Conservation (phyloP, 2,888 invertebrate genomes). For the Notocelia uddmanniana region DNA sequence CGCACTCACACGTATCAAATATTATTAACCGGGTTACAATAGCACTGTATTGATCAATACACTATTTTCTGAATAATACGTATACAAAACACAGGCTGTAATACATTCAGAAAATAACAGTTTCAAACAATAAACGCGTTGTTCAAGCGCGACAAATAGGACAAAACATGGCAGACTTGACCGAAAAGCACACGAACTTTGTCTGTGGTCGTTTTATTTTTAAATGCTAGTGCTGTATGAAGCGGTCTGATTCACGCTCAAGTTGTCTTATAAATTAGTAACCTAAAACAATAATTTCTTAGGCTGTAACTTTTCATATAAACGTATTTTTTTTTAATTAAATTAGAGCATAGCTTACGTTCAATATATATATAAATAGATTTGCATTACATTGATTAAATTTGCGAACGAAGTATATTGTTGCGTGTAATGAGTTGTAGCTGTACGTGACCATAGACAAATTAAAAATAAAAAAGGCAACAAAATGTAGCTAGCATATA, state of each 20-base stretch:
- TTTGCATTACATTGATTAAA: not conserved
- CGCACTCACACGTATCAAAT: constrained; percentile 72
- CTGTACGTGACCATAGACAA: constrained; percentile 59
- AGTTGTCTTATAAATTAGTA: not conserved
- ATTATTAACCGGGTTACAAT: constrained; percentile 64
- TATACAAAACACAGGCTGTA: constrained; percentile 82
- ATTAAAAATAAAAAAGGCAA: constrained; percentile 34
- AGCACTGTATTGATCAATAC: constrained; percentile 66
- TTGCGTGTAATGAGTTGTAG: constrained; percentile 57
- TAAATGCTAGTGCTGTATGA: constrained; percentile 61
- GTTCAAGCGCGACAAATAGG: constrained; percentile 85
- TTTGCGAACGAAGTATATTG: not conserved
- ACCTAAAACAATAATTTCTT: not conserved
- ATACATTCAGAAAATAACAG: constrained; percentile 81
- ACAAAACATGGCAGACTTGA: constrained; percentile 86
- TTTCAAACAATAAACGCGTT: constrained; percentile 79
- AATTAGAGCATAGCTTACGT: no score
- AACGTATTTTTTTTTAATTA: no score
- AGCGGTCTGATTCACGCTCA: constrained; percentile 19
- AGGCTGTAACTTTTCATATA: not conserved
- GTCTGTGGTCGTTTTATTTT: constrained; percentile 79
- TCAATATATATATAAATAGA: no score
- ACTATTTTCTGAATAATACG: constrained; percentile 77
- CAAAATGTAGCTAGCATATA: not conserved
- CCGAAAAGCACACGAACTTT: constrained; percentile 77